Evolutionary conservation across 1,140 invertebrate genomes (phyloP).

Genomic region (Macrosteles quadrilineatus): DNA sequence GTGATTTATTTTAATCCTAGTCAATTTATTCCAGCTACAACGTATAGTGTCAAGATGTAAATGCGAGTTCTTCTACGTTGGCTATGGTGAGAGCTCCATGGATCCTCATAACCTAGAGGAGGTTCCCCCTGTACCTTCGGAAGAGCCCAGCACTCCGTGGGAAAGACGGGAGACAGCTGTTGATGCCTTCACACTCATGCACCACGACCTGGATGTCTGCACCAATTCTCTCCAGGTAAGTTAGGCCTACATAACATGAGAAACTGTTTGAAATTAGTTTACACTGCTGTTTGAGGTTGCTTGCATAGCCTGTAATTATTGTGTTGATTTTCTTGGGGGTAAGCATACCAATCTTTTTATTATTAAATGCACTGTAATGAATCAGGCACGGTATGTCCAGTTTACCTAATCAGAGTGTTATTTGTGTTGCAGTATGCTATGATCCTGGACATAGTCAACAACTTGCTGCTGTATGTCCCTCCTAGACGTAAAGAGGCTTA

Average conservation of each 20-base stretch:
- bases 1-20: no score
- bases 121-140: conserved; percentile 63
- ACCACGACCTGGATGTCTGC: conserved; percentile 96
- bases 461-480: conserved; percentile 94
- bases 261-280: no score
- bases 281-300: background rate
- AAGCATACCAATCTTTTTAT: no score
- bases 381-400: no score
- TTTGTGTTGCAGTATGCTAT: conserved; percentile 80
- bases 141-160: conserved; percentile 66
- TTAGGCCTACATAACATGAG: no score
- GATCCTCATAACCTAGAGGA: conserved; percentile 66
- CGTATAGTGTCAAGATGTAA: conserved; percentile 77
- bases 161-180: conserved; percentile 82
- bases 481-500: conserved; percentile 90
- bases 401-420: no score
- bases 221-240: conserved; percentile 88
- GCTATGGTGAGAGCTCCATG: conserved; percentile 81
- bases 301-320: background rate
- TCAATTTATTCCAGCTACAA: conserved; percentile 40
- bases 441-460: conserved; percentile 97
- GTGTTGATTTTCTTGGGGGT: no score
- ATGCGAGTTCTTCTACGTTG: conserved; percentile 97
- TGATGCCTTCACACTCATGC: conserved; percentile 97
- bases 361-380: no score